phyloP scores from a whole-genome alignment of 1,140 invertebrate genomes.

The Agrilus planipennis region DNA sequence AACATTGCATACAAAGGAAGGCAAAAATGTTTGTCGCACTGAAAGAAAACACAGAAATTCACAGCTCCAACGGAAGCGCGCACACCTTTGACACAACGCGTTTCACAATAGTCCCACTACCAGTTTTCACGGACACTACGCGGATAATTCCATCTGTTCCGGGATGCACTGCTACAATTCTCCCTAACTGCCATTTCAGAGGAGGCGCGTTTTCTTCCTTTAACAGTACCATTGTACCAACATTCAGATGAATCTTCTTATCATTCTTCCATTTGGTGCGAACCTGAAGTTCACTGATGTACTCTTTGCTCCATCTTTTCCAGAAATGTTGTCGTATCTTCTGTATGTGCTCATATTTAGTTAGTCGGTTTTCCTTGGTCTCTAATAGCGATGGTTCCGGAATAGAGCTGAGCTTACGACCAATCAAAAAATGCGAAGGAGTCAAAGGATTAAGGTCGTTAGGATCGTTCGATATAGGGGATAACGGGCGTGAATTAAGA shows the following conservation, averaged over 20 bases:
- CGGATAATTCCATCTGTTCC: slow-evolving; percentile 19
- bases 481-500: no score
- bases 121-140: slow-evolving; percentile 20
- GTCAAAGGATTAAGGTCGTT: no score
- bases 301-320: slow-evolving; percentile 14
- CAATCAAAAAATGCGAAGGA: no score
- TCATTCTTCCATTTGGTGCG: slow-evolving; percentile 18
- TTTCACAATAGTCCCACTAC: slow-evolving; percentile 5
- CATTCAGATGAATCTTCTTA: slow-evolving; percentile 10
- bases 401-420: no score
- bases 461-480: no score
- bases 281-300: slow-evolving; percentile 15
- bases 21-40: no score
- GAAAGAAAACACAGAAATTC: no score
- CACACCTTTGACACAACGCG: slow-evolving; percentile 13
- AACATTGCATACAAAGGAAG: no score
- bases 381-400: no score
- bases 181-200: slow-evolving; percentile 20
- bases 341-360: no score
- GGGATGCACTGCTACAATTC: slow-evolving; percentile 18
- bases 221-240: slow-evolving; percentile 19
- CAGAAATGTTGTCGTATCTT: no score
- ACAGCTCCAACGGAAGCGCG: slow-evolving; percentile 13
- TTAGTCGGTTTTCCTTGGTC: no score
- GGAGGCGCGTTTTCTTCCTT: slow-evolving; percentile 16